A percentile compares a stretch with the other conserved stretches of the same genome.
Evolutionary conservation across 2,888 invertebrate species (phyloP).

Genomic region (Leptopterna dolabrata): DNA sequence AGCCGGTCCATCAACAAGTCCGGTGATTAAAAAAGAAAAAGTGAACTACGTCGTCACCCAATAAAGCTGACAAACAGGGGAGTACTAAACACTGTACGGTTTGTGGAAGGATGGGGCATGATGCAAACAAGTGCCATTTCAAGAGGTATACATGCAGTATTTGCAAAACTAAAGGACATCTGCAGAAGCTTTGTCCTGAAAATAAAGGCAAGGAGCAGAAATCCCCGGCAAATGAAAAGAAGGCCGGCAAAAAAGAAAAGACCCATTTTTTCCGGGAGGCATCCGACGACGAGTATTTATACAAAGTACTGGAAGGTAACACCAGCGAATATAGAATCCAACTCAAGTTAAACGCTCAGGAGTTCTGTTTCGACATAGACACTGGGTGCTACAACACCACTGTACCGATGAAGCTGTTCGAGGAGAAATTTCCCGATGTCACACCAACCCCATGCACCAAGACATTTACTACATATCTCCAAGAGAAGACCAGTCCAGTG

Average conservation of each 20-base stretch:
- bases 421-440: neutral
- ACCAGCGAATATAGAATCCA: neutral
- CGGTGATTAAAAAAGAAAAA: too few species aligned
- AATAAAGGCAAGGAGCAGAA: neutral
- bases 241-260: too few species aligned
- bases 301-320: neutral
- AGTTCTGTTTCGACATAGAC: constrained; percentile 5
- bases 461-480: neutral
- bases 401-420: neutral
- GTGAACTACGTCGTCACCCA: neutral
- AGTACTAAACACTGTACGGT: neutral
- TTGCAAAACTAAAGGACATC: too few species aligned
- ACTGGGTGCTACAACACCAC: constrained; percentile 20
- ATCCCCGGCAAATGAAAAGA: too few species aligned
- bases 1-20: constrained; percentile 6
- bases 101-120: constrained; percentile 16
- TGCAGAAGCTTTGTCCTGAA: constrained; percentile 3
- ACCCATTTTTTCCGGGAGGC: constrained; percentile 8
- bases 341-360: neutral
- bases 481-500: neutral
- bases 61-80: neutral
- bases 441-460: neutral
- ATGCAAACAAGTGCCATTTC: neutral
- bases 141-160: neutral
- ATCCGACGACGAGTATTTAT: neutral